Percentiles rank a stretch among this genome's conserved stretches.
Evolutionary conservation across 2,113 vertebrate species (phyloP).

Genomic region (Urocitellus parryii): DNA sequence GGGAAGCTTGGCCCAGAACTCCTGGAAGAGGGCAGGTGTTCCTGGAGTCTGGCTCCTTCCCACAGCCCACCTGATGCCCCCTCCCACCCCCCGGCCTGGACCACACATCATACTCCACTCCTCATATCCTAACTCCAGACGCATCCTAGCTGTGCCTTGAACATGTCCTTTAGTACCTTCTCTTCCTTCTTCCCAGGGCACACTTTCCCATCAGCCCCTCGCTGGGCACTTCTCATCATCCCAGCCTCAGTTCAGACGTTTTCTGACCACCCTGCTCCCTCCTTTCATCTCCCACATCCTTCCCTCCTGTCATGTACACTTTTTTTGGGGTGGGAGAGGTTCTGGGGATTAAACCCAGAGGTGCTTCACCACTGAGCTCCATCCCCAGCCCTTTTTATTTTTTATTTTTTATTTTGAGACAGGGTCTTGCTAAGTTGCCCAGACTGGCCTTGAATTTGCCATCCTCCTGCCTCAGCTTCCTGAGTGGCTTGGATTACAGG

Average conservation of each 20-base stretch:
- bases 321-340: too few species aligned
- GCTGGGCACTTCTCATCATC: not conserved
- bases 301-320: too few species aligned
- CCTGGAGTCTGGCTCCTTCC: not conserved
- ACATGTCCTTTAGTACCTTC: not conserved
- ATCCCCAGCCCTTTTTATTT: too few species aligned
- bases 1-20: not conserved
- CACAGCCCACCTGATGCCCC: rapidly evolving
- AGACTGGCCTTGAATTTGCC: too few species aligned
- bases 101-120: not conserved
- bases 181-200: not conserved
- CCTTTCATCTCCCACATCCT: not conserved
- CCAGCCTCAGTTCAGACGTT: not conserved
- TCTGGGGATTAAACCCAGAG: too few species aligned
- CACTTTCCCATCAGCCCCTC: not conserved
- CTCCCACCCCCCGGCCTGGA: too few species aligned
- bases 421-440: too few species aligned
- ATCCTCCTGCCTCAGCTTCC: too few species aligned
- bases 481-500: too few species aligned
- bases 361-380: too few species aligned
- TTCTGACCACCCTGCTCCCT: too few species aligned
- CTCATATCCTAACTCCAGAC: not conserved
- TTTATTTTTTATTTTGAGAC: too few species aligned
- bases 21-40: not conserved
- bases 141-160: not conserved